phyloP scores from a whole-genome alignment of 2,888 invertebrate genomes.

The Parochlus steinenii region DNA sequence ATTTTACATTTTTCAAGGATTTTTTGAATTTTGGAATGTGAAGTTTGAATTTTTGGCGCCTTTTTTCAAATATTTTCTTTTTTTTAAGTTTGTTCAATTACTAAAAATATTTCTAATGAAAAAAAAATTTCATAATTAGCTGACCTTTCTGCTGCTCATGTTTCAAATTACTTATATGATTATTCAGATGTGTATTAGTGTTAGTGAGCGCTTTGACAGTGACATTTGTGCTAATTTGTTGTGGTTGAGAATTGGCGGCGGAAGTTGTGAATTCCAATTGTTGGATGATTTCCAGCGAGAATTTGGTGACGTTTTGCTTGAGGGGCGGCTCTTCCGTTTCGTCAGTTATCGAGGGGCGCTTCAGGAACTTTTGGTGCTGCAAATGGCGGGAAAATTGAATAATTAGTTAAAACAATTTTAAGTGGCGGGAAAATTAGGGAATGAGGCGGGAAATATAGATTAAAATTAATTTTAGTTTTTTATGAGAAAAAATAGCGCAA shows the following conservation, averaged over 20 bases:
- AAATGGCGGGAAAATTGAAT: constrained; percentile 16
- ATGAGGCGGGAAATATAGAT: too few species aligned
- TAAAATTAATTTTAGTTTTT: constrained; percentile 9
- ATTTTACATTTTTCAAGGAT: too few species aligned
- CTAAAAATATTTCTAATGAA: constrained; percentile 29
- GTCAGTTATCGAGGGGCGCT: constrained; percentile 53
- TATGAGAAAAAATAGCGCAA: constrained; percentile 23
- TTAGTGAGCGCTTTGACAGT: constrained; percentile 70
- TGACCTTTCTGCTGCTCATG: constrained; percentile 7
- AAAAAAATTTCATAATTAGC: too few species aligned
- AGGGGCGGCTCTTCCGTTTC: too few species aligned
- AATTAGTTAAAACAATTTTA: too few species aligned
- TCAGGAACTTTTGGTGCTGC: constrained; percentile 69
- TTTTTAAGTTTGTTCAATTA: constrained; percentile 13
- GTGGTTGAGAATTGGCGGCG: constrained; percentile 71
- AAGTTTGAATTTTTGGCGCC: too few species aligned
- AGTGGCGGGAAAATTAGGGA: too few species aligned
- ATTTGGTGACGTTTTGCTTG: constrained; percentile 55
- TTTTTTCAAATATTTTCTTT: constrained; percentile 21
- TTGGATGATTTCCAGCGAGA: constrained; percentile 85
- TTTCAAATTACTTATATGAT: constrained; percentile 6
- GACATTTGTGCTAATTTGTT: constrained; percentile 82
- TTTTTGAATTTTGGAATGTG: too few species aligned
- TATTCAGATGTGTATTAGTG: too few species aligned
- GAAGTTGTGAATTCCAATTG: constrained; percentile 80